These are phyloP conservation scores for Bembecia ichneumoniformis DNA, from an alignment of 2,888 invertebrate genomes.

Conservation along the genomic window DNA sequence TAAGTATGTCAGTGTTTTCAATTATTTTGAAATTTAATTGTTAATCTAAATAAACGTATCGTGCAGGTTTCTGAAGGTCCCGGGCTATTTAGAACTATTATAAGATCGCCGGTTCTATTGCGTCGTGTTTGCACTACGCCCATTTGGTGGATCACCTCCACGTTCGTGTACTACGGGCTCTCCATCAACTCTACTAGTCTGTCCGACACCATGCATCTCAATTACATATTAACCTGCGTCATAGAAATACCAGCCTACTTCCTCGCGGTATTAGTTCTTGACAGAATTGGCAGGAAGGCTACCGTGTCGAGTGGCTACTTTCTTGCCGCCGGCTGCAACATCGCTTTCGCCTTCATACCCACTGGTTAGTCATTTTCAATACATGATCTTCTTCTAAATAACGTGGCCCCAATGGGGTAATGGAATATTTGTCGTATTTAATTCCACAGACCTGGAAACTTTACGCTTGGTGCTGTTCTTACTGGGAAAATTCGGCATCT, in stretches of 20 bases:
- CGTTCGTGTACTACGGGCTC: slow-evolving; percentile 84
- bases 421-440: background rate
- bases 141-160: slow-evolving; percentile 84
- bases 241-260: slow-evolving; percentile 82
- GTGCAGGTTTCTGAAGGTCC: background rate
- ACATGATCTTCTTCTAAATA: background rate
- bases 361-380: slow-evolving; percentile 40
- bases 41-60: background rate
- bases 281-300: slow-evolving; percentile 74
- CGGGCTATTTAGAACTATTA: background rate
- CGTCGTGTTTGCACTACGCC: slow-evolving; percentile 76
- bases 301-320: slow-evolving; percentile 74
- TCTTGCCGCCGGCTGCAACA: slow-evolving; percentile 66
- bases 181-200: slow-evolving; percentile 82
- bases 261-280: slow-evolving; percentile 73
- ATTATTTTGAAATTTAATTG: background rate
- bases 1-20: background rate
- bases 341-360: slow-evolving; percentile 63
- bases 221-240: slow-evolving; percentile 75
- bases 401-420: background rate
- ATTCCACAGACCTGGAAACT: slow-evolving; percentile 30
- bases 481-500: slow-evolving; percentile 76
- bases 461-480: slow-evolving; percentile 65
- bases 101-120: slow-evolving; percentile 57
- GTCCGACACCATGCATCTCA: slow-evolving; percentile 80